Base-by-base conservation (phyloP, 2,113 vertebrate genomes). In the Nothobranchius kuhntae region DNA sequence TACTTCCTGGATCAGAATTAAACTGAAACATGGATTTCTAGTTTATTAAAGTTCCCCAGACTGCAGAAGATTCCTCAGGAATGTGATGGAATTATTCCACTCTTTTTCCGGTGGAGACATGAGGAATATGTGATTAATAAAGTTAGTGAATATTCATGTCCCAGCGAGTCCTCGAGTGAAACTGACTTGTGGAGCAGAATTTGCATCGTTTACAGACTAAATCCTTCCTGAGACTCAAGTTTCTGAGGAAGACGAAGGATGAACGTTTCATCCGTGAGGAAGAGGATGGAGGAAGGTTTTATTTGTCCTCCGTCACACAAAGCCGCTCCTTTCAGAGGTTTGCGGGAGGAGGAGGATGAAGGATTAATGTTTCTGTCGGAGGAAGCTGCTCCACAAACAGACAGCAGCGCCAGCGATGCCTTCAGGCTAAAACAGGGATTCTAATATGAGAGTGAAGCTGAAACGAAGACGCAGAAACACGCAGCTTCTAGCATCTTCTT, bases 321-420 rank as follows among this genome's bases (percentile, higher is more conserved):
- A 86, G 74, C 83, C 17, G 63, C 65, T 81, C 61, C 65, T 74
- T 70, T 83, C 44, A 56, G 82, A 75, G 77, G 64, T 66, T 65
- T 26, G 66, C 35, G 47, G 66, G 72, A 81, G 67, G 79, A 76
- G 56, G 80, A 75, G 83, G 83, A 78, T 71, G 53, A 38, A 77
- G 81, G 85, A 87, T 84, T 84, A 87, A 86, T 78, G 85, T 86
- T 80, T 67, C 67, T 81, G 87, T 87, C 85, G 80, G 74, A 70
- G 67, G 81, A 73, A 79, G 85, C 77, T 56, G 70, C 75, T 82
- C 83, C 69, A 70, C 87, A 89, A 86, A 89, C 81, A 75, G 83
- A 86, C 87, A 79, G 82, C 83, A 71, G 86, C 76, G 40, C 78
- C 78, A 82, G 73, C 40, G 24, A 50, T 68, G 85, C 85, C 87